Evolutionary conservation across 2,113 vertebrate species (phyloP).

Genomic region (Pleuronectes platessa): DNA sequence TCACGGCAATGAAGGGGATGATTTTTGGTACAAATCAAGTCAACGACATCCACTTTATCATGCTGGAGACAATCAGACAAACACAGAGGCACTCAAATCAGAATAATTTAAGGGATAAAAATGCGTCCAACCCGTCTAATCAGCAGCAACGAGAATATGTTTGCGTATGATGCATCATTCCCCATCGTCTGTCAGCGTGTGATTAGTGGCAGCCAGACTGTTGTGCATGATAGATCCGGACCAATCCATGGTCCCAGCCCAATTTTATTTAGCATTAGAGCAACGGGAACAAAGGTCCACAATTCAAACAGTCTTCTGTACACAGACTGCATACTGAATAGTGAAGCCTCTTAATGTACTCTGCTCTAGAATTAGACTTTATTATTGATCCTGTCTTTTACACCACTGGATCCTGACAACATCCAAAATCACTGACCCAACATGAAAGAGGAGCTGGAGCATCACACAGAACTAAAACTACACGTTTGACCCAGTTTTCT

Average conservation of each 20-base stretch:
- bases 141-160: slow-evolving; percentile 34
- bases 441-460: slow-evolving; percentile 58
- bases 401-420: slow-evolving; percentile 24
- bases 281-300: not conserved
- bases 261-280: not conserved
- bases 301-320: slow-evolving; percentile 17
- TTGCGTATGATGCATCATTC: slow-evolving; percentile 22
- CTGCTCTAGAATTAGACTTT: slow-evolving; percentile 24
- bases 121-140: slow-evolving; percentile 26
- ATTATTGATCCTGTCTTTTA: slow-evolving; percentile 45
- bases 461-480: slow-evolving; percentile 40
- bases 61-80: slow-evolving; percentile 21
- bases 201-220: slow-evolving; percentile 39
- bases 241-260: slow-evolving; percentile 3
- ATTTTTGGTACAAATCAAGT: not conserved
- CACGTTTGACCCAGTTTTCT: slow-evolving; percentile 66
- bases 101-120: slow-evolving; percentile 40
- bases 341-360: slow-evolving; percentile 4
- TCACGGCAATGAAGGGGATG: not conserved
- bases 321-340: slow-evolving; percentile 1
- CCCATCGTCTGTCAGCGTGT: slow-evolving; percentile 34
- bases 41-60: slow-evolving; percentile 2
- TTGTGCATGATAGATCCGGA: slow-evolving; percentile 13
- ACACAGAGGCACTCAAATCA: slow-evolving; percentile 13
- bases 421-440: slow-evolving; percentile 40